phyloP scores from a whole-genome alignment of 2,113 vertebrate genomes.

The Ceyx melanurus region DNA sequence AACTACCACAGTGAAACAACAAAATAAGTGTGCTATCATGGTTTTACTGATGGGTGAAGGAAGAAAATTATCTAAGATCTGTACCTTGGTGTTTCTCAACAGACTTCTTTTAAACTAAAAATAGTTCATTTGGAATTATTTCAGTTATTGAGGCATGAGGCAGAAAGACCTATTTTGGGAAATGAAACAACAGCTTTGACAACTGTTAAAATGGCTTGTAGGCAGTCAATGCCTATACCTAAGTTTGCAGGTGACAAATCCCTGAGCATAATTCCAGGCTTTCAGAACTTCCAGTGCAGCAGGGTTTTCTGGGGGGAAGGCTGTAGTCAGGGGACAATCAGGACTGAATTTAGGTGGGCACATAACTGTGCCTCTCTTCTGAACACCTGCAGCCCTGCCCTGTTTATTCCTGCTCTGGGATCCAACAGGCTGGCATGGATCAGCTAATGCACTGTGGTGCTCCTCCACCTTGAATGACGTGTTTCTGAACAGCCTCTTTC shows the following conservation, averaged over 20 bases:
- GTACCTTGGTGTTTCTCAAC: neutral
- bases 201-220: neutral
- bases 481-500: neutral
- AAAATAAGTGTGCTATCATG: neutral
- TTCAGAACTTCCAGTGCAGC: neutral
- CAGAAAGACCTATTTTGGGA: neutral
- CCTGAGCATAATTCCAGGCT: neutral
- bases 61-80: neutral
- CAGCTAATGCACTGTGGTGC: neutral
- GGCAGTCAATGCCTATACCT: neutral
- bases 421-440: neutral
- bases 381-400: neutral
- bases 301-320: neutral
- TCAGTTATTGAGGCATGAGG: neutral
- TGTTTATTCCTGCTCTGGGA: neutral
- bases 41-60: neutral
- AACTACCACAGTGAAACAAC: neutral
- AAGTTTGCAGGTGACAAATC: neutral
- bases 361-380: neutral
- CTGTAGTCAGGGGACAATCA: neutral
- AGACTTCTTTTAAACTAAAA: constrained; percentile 1
- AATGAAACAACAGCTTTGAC: neutral
- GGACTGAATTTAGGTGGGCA: neutral
- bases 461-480: neutral
- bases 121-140: neutral